Evolutionary conservation across 2,113 vertebrate species (phyloP), one percentile per base, ranked within the genome.

Genomic region (Halichoerus grypus): DNA sequence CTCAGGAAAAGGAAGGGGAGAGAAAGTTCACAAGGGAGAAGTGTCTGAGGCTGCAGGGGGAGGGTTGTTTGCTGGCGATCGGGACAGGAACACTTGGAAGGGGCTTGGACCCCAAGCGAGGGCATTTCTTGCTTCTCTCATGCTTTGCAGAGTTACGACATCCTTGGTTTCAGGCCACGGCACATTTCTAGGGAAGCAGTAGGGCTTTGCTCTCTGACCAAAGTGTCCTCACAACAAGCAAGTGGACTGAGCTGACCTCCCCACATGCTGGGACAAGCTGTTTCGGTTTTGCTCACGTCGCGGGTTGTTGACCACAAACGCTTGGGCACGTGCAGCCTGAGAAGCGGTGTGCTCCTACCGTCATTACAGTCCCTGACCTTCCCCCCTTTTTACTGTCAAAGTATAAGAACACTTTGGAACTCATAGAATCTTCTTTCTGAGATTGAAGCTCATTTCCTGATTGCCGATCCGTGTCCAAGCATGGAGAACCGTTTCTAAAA

Each of bases 31-130:
- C 21, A 9, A 14, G 36, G 33, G 22, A n/a, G 36, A 42, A 5
- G 11, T 0, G 1, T 42, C 15, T 9, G n/a, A 8, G 51, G 57
- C n/a, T 19, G 1, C 4, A 9, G 59, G 67, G 16, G 65, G 67
- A 28, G 9, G 14, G 6, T 7, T 9, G 1, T 31, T 61, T 24
- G 28, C 63, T 9, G 26, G 74, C 8, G 74, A 18, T 7, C 1
- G 14, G 42, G 42, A 5, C 42, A 18, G 26, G 74, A 31, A 16
- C 74, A 5, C 10, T 26, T 4, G 28, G 33, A 51, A 80, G 24
- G 80, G 19, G 18, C 14, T 28, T n/a, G n/a, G n/a, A 7, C 49
- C 11, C 4, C 8, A 21, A 15, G 57, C 5, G 36, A 24, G 24
- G 42, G 22, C 24, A 0, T 14, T 18, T 61, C 28, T n/a, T 85